These are phyloP conservation scores for Ochropleura leucogaster DNA, from an alignment of 2,888 invertebrate species.

Conservation along the genomic window DNA sequence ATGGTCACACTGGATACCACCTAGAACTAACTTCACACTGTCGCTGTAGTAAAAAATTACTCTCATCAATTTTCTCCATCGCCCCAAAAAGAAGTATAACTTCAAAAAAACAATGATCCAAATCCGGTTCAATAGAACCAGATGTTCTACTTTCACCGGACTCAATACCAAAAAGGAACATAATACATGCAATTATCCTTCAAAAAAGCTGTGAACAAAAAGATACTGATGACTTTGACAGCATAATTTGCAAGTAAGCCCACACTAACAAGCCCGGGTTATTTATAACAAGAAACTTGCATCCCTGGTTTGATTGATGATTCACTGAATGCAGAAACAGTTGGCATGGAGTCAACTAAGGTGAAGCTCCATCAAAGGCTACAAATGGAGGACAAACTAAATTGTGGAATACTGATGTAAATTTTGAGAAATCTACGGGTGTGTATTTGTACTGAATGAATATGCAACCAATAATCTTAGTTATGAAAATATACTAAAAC, in stretches of 20 bases:
- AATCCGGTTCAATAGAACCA: neutral
- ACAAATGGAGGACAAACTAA: conserved; percentile 8
- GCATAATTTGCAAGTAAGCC: conserved; percentile 63
- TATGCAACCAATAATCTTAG: neutral
- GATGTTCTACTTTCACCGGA: neutral
- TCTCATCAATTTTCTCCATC: too few relatives aligned
- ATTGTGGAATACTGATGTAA: neutral
- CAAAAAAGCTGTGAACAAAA: conserved; percentile 38
- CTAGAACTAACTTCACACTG: too few relatives aligned
- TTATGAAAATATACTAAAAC: neutral
- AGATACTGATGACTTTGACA: conserved; percentile 56
- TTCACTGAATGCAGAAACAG: conserved; percentile 61
- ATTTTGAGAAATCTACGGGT: neutral
- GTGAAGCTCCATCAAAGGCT: conserved; percentile 36
- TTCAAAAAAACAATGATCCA: neutral
- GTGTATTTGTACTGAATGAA: neutral
- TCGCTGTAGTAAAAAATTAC: too few relatives aligned
- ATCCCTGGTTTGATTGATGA: conserved; percentile 62
- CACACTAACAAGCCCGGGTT: conserved; percentile 62
- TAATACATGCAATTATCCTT: conserved; percentile 41
- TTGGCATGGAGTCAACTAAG: conserved; percentile 59
- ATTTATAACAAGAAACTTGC: conserved; percentile 65
- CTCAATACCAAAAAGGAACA: conserved; percentile 9
- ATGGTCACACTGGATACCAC: too few relatives aligned
- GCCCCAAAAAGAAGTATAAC: too few relatives aligned